Percentiles rank a stretch among this genome's conserved stretches.
Conservation (phyloP, 2,113 vertebrate genomes). For the Ondatra zibethicus region DNA sequence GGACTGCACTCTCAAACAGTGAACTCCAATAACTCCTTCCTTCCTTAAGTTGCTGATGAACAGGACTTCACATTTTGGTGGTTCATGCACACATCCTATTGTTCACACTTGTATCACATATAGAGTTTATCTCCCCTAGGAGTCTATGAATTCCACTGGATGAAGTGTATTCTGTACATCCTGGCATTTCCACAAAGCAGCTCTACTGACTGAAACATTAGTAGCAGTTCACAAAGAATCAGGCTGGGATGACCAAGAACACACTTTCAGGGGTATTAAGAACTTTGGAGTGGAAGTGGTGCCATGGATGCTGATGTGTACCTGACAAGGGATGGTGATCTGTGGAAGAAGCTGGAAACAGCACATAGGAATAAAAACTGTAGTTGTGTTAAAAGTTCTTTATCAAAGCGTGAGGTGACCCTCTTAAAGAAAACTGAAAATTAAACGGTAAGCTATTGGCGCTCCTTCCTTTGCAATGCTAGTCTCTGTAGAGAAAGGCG, state of each 20-base stretch:
- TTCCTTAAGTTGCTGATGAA: neutral
- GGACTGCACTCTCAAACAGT: neutral
- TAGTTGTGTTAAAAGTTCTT: slow-evolving; percentile 7
- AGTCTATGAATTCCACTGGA: neutral
- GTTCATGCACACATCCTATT: slow-evolving; percentile 9
- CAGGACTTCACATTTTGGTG: slow-evolving; percentile 33
- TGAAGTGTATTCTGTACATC: neutral
- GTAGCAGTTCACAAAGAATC: neutral
- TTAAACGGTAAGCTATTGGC: neutral
- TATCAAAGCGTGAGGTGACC: neutral
- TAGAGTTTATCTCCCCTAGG: neutral
- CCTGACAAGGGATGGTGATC: neutral
- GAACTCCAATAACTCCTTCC: neutral
- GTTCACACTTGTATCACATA: slow-evolving; percentile 20
- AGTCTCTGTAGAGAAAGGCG: neutral
- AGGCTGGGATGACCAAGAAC: neutral
- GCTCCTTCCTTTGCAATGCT: neutral
- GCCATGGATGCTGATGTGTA: neutral
- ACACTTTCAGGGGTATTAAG: neutral
- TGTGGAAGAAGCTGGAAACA: neutral
- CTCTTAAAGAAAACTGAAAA: neutral
- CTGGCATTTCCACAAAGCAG: neutral
- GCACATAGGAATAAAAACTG: neutral
- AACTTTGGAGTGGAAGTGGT: neutral
- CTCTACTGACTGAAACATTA: neutral